phyloP scores from a whole-genome alignment of 2,797 vertebrate species.

The Staurois parvus region DNA sequence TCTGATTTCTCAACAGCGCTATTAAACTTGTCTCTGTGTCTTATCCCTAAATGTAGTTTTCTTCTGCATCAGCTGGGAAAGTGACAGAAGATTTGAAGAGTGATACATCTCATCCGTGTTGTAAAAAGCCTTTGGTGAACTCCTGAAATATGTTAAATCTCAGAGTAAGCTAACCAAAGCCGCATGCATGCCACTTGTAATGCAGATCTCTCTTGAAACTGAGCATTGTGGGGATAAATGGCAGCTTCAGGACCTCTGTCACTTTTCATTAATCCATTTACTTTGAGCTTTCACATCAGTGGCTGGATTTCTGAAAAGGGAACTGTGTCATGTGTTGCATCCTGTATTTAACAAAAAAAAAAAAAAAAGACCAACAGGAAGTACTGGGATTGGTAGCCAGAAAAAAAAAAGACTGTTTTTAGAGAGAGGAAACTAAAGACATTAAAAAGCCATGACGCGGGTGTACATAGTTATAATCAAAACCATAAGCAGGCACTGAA shows the following conservation, averaged over 20 bases:
- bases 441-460: slow-evolving; percentile 59
- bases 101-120: not conserved
- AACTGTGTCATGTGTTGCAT: slow-evolving; percentile 39
- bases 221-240: slow-evolving; percentile 33
- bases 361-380: slow-evolving; percentile 63
- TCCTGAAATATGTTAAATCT: not conserved
- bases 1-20: not conserved
- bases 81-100: not conserved
- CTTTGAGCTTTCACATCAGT: slow-evolving; percentile 59
- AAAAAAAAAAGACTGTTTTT: slow-evolving; percentile 59
- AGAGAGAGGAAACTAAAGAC: slow-evolving; percentile 63
- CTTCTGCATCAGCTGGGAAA: not conserved
- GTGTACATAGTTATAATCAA: slow-evolving; percentile 57
- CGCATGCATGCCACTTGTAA: slow-evolving; percentile 10
- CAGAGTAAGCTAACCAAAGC: not conserved
- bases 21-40: not conserved
- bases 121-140: not conserved
- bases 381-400: slow-evolving; percentile 61
- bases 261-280: slow-evolving; percentile 58
- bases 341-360: slow-evolving; percentile 13
- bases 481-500: slow-evolving; percentile 56
- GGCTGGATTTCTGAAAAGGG: slow-evolving; percentile 35
- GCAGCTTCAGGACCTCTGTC: slow-evolving; percentile 54
- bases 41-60: not conserved
- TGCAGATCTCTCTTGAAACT: slow-evolving; percentile 10